Evolutionary conservation across 2,113 vertebrate genomes (phyloP), one percentile per base, ranked within the genome.

Genomic region (Aspidoscelis tigris): DNA sequence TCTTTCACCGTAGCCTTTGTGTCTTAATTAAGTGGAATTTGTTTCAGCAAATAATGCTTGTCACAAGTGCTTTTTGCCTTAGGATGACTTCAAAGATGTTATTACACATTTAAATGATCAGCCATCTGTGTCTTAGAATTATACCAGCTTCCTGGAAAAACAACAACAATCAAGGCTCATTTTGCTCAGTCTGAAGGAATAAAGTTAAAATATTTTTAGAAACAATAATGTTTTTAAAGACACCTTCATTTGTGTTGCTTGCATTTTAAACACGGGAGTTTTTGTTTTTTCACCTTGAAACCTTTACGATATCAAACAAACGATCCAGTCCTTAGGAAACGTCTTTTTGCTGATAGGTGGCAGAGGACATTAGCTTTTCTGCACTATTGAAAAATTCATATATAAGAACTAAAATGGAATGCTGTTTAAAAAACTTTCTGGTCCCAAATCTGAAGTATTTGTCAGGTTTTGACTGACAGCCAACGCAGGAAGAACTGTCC

Each of bases 11-110:
- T 76, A 83, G 87, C 55, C 81, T 89, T 91, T 24, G 8, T 39
- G 68, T 87, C 88, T 92, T 93, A 90, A 93, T 93, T 93, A 92
- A 93, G 88, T 39, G 41, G 88, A 82, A 89, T 93, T 90, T 92
- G 82, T 90, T 91, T 90, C 89, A 84, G 79, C 84, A 92, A 91
- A 91, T 85, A 93, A 83, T 50, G 61, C 83, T 84, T 93, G 88
- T 90, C 93, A 91, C 64, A 88, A 93, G 86, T 1, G 22, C 39
- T 75, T 83, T 88, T 91, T 87, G 82, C 89, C 88, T 68, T 39
- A 90, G 91, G 92, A 84, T 84, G 78, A 41, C 76, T 82, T 88
- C 75, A 77, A 88, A 90, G 88, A 84, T 87, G 88, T 73, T 88
- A 66, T 92, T 86, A 90, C 87, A 92, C 88, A 78, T 87, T 88